phyloP scores from a whole-genome alignment of 2,113 vertebrate species.

The Raphicerus campestris region DNA sequence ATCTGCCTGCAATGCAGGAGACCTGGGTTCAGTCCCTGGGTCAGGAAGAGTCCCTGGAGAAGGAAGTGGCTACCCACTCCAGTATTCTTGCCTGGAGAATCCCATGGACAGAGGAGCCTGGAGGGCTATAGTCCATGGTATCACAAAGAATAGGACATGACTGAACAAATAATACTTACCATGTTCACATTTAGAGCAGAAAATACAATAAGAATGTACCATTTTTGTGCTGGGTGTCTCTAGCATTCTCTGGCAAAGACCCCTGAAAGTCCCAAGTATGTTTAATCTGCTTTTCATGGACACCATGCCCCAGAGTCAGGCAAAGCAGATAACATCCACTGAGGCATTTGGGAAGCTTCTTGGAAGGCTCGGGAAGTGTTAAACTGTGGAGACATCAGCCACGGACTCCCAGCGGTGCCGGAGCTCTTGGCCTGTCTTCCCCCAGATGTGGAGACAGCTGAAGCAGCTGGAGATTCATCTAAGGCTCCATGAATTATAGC shows the following conservation, averaged over 20 bases:
- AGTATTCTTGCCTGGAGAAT: neutral
- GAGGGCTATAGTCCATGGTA: neutral
- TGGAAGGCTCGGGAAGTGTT: neutral
- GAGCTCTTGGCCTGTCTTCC: neutral
- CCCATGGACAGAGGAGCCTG: neutral
- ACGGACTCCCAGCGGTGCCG: neutral
- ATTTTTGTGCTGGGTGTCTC: neutral
- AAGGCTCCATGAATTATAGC: conserved; percentile 25
- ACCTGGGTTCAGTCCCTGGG: neutral
- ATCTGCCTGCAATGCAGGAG: neutral
- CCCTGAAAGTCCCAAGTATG: neutral
- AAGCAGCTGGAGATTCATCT: conserved; percentile 44
- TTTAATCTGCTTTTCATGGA: neutral
- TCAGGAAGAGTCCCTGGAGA: neutral
- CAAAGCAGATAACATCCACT: neutral
- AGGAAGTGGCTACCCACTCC: neutral
- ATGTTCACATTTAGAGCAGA: neutral
- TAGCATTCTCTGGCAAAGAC: neutral
- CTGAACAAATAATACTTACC: neutral
- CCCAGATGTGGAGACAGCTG: conserved; percentile 49
- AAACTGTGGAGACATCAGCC: neutral
- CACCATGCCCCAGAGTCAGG: neutral
- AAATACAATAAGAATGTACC: neutral
- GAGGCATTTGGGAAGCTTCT: neutral
- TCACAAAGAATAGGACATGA: neutral